These are phyloP conservation scores for Picus viridis DNA, from an alignment of 2,797 vertebrate genomes.

Conservation along the genomic window DNA sequence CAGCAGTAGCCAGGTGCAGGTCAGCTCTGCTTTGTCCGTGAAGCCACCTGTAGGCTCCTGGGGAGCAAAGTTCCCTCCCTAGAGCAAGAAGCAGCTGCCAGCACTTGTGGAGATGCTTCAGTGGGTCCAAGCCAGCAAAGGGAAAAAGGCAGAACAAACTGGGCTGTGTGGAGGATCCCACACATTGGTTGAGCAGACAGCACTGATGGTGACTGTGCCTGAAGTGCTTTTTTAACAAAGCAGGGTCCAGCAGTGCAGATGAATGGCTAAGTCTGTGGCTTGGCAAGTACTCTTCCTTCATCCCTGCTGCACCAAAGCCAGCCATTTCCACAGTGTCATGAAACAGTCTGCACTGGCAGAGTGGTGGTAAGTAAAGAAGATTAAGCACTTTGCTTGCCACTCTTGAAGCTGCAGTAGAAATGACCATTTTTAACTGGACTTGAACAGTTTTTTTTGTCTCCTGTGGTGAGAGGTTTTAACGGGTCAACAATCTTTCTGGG, in stretches of 20 bases:
- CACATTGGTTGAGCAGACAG: not conserved
- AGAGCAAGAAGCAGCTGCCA: not conserved
- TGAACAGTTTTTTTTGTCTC: not conserved
- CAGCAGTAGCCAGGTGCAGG: not conserved
- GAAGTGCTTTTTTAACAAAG: not conserved
- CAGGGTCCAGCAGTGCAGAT: not conserved
- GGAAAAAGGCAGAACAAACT: not conserved
- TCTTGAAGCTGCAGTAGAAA: not conserved
- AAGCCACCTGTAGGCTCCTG: not conserved
- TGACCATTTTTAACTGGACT: not conserved
- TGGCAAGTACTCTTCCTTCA: not conserved
- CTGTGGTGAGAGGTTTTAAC: slow-evolving; percentile 2
- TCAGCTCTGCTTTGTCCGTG: not conserved
- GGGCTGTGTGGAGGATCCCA: not conserved
- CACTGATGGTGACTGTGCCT: not conserved
- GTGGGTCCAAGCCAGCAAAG: not conserved
- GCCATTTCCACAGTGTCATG: not conserved
- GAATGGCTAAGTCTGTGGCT: not conserved
- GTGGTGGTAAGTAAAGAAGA: slow-evolving; percentile 22
- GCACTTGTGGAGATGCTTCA: not conserved
- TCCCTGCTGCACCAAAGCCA: not conserved
- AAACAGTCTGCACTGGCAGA: not conserved
- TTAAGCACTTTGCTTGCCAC: slow-evolving; percentile 43
- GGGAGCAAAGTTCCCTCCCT: not conserved
- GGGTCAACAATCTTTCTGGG: not conserved